Evolutionary conservation across 2,113 vertebrate species (phyloP).

Genomic region (Cyanoramphus novaezelandiae): DNA sequence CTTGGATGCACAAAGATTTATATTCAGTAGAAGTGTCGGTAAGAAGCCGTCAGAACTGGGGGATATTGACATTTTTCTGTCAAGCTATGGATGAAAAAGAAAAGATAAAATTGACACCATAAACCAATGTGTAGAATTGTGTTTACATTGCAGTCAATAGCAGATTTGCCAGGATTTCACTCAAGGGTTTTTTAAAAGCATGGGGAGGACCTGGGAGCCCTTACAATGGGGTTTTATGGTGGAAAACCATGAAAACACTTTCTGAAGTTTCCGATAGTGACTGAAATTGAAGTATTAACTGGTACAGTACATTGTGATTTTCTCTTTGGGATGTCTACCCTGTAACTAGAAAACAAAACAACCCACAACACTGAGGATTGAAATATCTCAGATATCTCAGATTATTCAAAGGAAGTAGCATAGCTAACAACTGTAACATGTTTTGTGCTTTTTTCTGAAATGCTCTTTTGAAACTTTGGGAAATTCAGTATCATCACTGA

Average conservation of each 20-base stretch:
- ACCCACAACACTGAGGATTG: neutral
- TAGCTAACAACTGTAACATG: neutral
- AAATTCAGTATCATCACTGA: neutral
- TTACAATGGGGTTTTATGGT: neutral
- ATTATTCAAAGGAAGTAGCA: neutral
- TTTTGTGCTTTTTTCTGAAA: neutral
- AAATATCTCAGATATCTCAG: neutral
- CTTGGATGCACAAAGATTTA: neutral
- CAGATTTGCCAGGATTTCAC: neutral
- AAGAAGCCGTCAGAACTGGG: neutral
- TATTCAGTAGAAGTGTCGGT: neutral
- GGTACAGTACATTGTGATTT: neutral
- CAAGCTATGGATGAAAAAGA: neutral
- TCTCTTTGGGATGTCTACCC: neutral
- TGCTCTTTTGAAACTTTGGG: neutral
- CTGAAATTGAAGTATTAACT: neutral
- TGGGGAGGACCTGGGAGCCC: neutral
- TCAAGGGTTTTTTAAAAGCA: slow-evolving; percentile 25
- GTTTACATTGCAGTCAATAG: neutral
- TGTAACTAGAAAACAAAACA: neutral
- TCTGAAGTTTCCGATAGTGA: neutral
- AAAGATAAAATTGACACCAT: neutral
- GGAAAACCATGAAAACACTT: neutral
- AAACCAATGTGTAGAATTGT: slow-evolving; percentile 15
- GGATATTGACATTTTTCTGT: slow-evolving; percentile 21